These are phyloP conservation scores for Eupithecia centaureata DNA, from an alignment of 2,888 invertebrate species.

Conservation along the genomic window DNA sequence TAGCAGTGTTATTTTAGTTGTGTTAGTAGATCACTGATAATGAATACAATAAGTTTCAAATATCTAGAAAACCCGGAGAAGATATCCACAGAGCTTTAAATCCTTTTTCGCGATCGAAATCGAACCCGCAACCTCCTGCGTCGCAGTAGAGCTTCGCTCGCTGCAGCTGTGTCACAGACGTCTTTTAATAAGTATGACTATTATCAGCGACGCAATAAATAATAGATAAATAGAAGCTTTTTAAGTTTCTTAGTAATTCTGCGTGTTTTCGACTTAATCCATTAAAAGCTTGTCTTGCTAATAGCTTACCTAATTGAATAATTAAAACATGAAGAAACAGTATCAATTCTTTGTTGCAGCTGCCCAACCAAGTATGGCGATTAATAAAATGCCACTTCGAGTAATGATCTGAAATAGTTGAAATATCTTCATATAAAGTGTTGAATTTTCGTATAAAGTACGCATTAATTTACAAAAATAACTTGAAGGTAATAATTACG, in stretches of 20 bases:
- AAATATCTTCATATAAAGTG: constrained; percentile 19
- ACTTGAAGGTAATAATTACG: background rate
- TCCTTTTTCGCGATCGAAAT: too few species aligned
- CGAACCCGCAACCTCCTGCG: too few species aligned
- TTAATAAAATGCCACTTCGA: constrained; percentile 17
- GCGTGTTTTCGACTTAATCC: constrained; percentile 27
- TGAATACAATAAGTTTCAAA: too few species aligned
- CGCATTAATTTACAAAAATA: constrained; percentile 1
- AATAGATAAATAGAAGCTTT: constrained; percentile 17
- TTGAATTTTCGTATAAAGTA: constrained; percentile 15
- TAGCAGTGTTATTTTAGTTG: too few species aligned
- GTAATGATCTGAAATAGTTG: constrained; percentile 18
- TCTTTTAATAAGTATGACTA: background rate
- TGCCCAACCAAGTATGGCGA: constrained; percentile 22
- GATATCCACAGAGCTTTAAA: too few species aligned
- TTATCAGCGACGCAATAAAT: constrained; percentile 16
- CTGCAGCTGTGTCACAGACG: too few species aligned
- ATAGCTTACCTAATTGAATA: constrained; percentile 38
- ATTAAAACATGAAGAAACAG: constrained; percentile 32
- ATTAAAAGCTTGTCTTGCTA: constrained; percentile 38
- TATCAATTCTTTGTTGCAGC: constrained; percentile 22
- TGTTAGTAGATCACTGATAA: too few species aligned
- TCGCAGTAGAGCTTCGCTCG: too few species aligned
- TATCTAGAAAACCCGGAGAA: too few species aligned
- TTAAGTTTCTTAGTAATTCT: constrained; percentile 37